Evolutionary conservation across 2,797 vertebrate genomes (phyloP).

Genomic region (Poeciliopsis gracilis): DNA sequence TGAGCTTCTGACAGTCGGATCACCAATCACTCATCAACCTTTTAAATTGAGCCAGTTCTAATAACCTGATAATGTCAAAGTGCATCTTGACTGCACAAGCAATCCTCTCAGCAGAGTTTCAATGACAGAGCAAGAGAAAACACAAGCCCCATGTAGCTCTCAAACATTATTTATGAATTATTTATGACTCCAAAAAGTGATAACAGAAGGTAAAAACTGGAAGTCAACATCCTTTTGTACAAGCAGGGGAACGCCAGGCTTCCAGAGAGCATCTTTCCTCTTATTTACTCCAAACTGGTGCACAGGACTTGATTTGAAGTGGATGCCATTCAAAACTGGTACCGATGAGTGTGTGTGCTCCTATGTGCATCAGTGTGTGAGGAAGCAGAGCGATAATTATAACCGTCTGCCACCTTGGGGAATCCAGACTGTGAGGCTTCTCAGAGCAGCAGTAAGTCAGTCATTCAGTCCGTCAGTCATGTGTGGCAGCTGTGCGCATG

Average conservation of each 20-base stretch:
- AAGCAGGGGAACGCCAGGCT: constrained; percentile 50
- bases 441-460: constrained; percentile 64
- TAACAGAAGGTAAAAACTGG: constrained; percentile 64
- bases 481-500: constrained; percentile 36
- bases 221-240: constrained; percentile 55
- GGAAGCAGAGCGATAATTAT: constrained; percentile 72
- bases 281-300: constrained; percentile 54
- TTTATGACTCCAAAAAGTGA: constrained; percentile 61
- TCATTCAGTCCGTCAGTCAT: constrained; percentile 44
- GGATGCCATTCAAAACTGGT: constrained; percentile 55
- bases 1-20: neutral
- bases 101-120: neutral
- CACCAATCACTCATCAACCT: neutral
- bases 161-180: constrained; percentile 61
- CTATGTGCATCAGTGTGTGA: constrained; percentile 36
- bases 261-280: constrained; percentile 39
- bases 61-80: neutral
- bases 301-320: constrained; percentile 55
- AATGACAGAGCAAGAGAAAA: constrained; percentile 11
- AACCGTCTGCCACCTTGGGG: constrained; percentile 75
- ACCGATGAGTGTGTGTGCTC: constrained; percentile 18
- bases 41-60: neutral
- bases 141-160: constrained; percentile 30
- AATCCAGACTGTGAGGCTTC: constrained; percentile 71
- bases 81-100: neutral